phyloP scores from a whole-genome alignment of 64 coral and sea anemone genomes.

The Astreopora myriophthalma region DNA sequence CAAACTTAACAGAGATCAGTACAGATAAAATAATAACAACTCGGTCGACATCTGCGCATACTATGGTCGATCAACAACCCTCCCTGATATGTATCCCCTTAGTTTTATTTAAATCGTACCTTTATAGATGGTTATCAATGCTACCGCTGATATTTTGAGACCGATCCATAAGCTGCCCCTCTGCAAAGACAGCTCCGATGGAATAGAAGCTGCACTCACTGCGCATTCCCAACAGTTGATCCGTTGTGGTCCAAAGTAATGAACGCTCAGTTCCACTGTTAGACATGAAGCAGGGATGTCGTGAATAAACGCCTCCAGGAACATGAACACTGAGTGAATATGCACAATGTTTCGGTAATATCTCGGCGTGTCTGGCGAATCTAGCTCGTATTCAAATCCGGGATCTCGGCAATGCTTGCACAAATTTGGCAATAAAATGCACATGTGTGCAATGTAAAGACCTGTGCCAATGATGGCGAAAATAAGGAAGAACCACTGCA shows the following conservation, averaged over 20 bases:
- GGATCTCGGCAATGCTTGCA: slow-evolving; percentile 78
- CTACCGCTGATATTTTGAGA: slow-evolving; percentile 73
- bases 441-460: slow-evolving; percentile 81
- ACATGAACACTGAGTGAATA: slow-evolving; percentile 81
- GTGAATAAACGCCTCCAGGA: slow-evolving; percentile 76
- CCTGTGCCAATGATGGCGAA: slow-evolving; percentile 53
- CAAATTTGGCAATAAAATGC: slow-evolving; percentile 75
- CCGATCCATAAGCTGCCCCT: slow-evolving; percentile 84
- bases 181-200: slow-evolving; percentile 64
- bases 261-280: slow-evolving; percentile 56
- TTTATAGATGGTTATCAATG: slow-evolving; percentile 82
- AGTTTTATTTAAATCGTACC: slow-evolving; percentile 7
- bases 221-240: slow-evolving; percentile 89
- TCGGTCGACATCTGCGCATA: too few relatives aligned
- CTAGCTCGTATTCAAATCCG: slow-evolving; percentile 67
- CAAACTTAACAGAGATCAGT: too few relatives aligned
- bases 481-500: slow-evolving; percentile 75
- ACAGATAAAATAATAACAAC: too few relatives aligned
- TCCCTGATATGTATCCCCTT: too few relatives aligned
- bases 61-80: too few relatives aligned
- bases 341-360: slow-evolving; percentile 81
- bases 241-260: slow-evolving; percentile 75
- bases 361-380: slow-evolving; percentile 41
- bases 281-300: slow-evolving; percentile 77
- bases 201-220: background rate